Base-by-base conservation (phyloP, 2,797 vertebrate species). In the Acipenser transmontanus region DNA sequence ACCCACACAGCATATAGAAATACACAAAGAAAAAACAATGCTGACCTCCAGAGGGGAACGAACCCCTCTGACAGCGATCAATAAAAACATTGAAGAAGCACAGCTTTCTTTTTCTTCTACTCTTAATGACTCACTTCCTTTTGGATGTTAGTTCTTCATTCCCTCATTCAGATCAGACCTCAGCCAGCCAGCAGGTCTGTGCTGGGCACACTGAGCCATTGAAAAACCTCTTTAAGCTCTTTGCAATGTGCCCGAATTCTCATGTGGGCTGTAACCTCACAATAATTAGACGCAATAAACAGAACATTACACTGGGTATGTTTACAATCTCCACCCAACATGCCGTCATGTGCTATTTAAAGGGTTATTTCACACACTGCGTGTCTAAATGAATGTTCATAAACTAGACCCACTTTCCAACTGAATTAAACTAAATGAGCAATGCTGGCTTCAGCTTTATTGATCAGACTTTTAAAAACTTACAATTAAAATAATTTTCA, bases 221-320 rank as follows among this genome's bases (percentile, higher is more conserved):
- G 34, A 34, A 34, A 34, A 34, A 11, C 54, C 54, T 13, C 12
- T 11, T 57, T n/a, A 57, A 7, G 3, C 54, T 12, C 6, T 57
- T n/a, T 57, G 11, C 12, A 57, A 6, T 57, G 3, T 57, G 9
- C 54, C 54, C 9, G 6, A 6, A 11, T 34, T 49, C 56, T 17
- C 14, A 14, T 12, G 51, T 56, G 66, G 12, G 50, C 56, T 34
- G 47, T 49, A 66, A 66, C 56, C 65, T 34, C 65, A 50, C 49
- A 51, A 57, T 66, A 66, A 66, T 66, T 66, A 66, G 54, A 66
- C 4, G 54, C 12, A 59, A 66, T 66, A 59, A 66, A 66, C 64
- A 66, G 64, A 51, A 51, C 8, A 47, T 52, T 49, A 49, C 54
- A 49, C 54, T 17, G 20, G 7, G 13, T 61, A 9, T 49, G 61